Evolutionary conservation across 2,888 invertebrate genomes (phyloP), one percentile per base, ranked within the genome.

Genomic region (Metellina segmentata): DNA sequence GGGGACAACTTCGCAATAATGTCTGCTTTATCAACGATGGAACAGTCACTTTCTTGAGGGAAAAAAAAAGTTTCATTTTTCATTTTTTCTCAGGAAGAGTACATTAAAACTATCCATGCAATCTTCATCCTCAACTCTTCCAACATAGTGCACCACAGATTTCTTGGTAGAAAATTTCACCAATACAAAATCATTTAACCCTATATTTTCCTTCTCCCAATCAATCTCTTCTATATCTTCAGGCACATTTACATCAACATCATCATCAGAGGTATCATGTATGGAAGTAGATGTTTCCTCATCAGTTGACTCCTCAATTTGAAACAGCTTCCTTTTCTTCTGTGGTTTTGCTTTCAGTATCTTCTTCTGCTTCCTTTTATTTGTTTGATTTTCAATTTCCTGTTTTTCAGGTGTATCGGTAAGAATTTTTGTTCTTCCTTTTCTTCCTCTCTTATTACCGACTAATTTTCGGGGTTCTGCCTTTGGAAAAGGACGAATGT

Each of bases 151-250:
- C n/a, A 81, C n/a, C 9, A 52, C 70, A 48, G 70, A 70, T 61
- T 82, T 70, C 72, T 82, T 82, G 70, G 70, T 82, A 71, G 70
- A 70, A 82, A 48, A 82, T 49, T 82, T 13, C 48, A 71, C 71
- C 70, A 82, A 61, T 20, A 82, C 82, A 71, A 82, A 81, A 71
- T 82, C 82, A 71, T 82, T 82, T 61, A 61, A 61, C 61, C 61
- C 61, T 61, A 61, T 61, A 61, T 61, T 61, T 81, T 81, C 69
- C 5, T 81, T 81, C 61, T 81, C 52, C 53, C 78, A 51, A 53
- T 81, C 81, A 81, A 20, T 81, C 34, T 81, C 61, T 74, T 74
- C 51, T 81, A 20, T n/a, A 61, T 81, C 20, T 81, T 81, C 20
- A 81, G 20, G 8, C 20, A 81, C 8, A 69, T 53, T 48, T 61